phyloP scores from a whole-genome alignment of 1,140 invertebrate genomes.

The Lanistes nyassanus region DNA sequence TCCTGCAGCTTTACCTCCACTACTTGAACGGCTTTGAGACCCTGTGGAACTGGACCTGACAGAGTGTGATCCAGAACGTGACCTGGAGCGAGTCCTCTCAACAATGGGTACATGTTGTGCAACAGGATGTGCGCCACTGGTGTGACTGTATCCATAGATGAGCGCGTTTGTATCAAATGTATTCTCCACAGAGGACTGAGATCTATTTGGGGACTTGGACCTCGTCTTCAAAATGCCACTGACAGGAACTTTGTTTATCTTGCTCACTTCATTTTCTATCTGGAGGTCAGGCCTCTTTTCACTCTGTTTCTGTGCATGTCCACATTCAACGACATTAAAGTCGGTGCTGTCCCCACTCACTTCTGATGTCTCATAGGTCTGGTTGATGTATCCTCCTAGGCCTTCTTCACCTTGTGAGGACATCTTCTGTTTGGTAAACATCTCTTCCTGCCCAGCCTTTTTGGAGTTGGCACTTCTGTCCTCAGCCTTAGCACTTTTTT shows the following conservation, averaged over 20 bases:
- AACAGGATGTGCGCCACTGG: neutral
- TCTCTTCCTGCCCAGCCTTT: too few species aligned
- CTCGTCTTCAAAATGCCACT: slow-evolving; percentile 20
- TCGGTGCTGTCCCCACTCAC: too few species aligned
- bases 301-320: too few species aligned
- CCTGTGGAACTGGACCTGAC: neutral
- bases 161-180: slow-evolving; percentile 13
- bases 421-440: too few species aligned
- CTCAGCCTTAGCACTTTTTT: too few species aligned
- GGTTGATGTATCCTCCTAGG: too few species aligned
- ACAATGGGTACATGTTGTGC: slow-evolving; percentile 13
- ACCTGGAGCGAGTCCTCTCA: slow-evolving; percentile 18
- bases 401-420: too few species aligned
- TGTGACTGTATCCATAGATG: slow-evolving; percentile 15
- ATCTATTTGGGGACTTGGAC: slow-evolving; percentile 23
- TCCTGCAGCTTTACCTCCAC: neutral
- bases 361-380: too few species aligned
- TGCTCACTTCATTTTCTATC: slow-evolving; percentile 18
- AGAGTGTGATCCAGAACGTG: slow-evolving; percentile 4
- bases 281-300: too few species aligned
- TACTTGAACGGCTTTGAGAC: neutral
- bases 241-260: slow-evolving; percentile 2
- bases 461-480: too few species aligned
- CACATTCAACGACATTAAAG: too few species aligned
- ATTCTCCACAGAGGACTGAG: slow-evolving; percentile 16